Conservation (phyloP, 2,888 invertebrate genomes). For the Gandaritis pyraliata region DNA sequence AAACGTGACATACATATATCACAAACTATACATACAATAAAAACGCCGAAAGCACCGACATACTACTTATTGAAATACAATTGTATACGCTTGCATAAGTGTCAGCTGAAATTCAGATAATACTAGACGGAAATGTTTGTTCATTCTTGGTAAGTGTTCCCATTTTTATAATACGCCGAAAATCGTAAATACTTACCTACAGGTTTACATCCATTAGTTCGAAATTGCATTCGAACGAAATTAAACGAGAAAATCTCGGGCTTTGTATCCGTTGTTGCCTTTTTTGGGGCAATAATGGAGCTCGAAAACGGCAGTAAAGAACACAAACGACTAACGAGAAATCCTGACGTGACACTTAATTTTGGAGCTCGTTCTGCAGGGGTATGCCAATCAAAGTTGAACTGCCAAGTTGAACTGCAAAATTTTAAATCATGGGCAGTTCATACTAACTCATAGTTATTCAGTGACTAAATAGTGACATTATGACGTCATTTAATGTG, state of each 20-base stretch:
- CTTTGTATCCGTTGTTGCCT: slow-evolving; percentile 46
- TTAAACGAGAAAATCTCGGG: slow-evolving; percentile 55
- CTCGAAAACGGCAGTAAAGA: slow-evolving; percentile 51
- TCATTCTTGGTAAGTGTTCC: slow-evolving; percentile 9
- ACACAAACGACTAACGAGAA: slow-evolving; percentile 52
- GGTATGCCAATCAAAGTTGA: too few species aligned
- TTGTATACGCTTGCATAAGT: background rate
- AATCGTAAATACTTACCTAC: slow-evolving; percentile 39
- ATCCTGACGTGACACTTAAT: slow-evolving; percentile 62
- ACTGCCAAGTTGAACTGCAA: too few species aligned
- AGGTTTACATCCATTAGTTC: slow-evolving; percentile 47
- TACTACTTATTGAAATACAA: slow-evolving; percentile 8
- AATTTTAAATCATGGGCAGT: too few species aligned
- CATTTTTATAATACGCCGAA: slow-evolving; percentile 20
- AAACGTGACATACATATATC: slow-evolving; percentile 3
- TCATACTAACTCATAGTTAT: too few species aligned
- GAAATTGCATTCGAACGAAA: slow-evolving; percentile 57
- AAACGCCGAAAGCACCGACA: background rate
- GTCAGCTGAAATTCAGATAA: slow-evolving; percentile 9
- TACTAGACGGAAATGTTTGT: slow-evolving; percentile 13
- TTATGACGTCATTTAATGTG: too few species aligned
- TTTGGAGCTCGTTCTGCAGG: slow-evolving; percentile 49
- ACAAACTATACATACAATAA: background rate
- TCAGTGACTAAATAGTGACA: too few species aligned
- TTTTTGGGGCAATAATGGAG: slow-evolving; percentile 60